These are phyloP conservation scores for Ciconia boyciana DNA, from an alignment of 2,113 vertebrate species.

Conservation along the genomic window DNA sequence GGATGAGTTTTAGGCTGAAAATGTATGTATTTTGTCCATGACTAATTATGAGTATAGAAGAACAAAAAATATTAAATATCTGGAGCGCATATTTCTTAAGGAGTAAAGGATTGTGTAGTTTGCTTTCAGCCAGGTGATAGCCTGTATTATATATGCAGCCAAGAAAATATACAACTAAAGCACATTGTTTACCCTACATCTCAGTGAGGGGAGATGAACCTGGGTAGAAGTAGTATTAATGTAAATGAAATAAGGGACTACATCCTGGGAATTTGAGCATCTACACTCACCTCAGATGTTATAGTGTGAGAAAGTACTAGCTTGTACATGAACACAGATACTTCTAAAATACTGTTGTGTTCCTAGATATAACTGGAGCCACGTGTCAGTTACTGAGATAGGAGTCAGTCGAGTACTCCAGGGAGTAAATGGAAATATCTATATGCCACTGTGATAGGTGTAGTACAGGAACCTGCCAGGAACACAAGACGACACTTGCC, in stretches of 20 bases:
- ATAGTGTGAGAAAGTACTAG: background rate
- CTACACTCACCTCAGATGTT: background rate
- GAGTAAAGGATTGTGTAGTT: background rate
- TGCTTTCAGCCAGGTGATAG: background rate
- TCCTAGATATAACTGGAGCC: background rate
- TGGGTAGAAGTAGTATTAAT: background rate
- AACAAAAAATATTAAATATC: background rate
- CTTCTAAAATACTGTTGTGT: background rate
- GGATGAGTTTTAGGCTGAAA: background rate
- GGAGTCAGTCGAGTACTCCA: background rate
- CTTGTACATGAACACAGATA: background rate
- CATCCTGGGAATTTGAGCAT: background rate
- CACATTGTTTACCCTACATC: background rate
- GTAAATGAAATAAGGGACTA: background rate
- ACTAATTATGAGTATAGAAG: background rate
- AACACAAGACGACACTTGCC: background rate
- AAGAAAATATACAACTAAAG: background rate
- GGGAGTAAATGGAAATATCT: background rate
- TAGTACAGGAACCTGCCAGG: background rate
- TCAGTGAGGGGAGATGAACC: background rate
- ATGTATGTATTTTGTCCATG: background rate
- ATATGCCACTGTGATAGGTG: background rate
- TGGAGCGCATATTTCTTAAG: background rate
- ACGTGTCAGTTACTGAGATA: background rate
- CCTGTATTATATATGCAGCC: background rate